phyloP scores from a whole-genome alignment of 1,140 invertebrate species.

The Drosophila nigrodunni region DNA sequence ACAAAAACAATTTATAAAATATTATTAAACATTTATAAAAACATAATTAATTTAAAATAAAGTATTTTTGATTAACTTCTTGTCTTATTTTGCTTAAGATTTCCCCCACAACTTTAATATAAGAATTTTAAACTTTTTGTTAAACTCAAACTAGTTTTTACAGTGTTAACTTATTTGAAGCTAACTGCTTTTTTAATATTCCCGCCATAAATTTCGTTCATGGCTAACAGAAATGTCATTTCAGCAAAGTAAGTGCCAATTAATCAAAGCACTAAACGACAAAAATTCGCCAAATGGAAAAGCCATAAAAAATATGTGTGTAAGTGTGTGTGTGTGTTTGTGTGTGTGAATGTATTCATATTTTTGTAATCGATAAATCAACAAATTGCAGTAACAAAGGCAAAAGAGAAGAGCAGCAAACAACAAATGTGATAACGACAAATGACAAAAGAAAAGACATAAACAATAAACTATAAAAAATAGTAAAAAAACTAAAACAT shows the following conservation, averaged over 20 bases:
- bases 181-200: background rate
- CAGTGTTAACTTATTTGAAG: background rate
- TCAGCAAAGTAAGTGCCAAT: slow-evolving; percentile 44
- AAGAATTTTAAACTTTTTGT: background rate
- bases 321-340: no score
- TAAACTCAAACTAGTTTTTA: background rate
- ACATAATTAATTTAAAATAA: no score
- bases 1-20: no score
- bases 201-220: slow-evolving; percentile 2
- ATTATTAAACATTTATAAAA: no score
- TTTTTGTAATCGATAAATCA: slow-evolving; percentile 55
- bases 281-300: slow-evolving; percentile 38
- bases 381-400: slow-evolving; percentile 28
- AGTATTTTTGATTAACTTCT: no score
- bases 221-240: slow-evolving; percentile 16
- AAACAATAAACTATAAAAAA: slow-evolving; percentile 4
- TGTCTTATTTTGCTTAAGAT: no score
- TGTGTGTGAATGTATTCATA: slow-evolving; percentile 1
- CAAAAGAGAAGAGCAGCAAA: slow-evolving; percentile 18
- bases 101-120: no score
- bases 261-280: slow-evolving; percentile 51
- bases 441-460: slow-evolving; percentile 10
- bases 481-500: slow-evolving; percentile 14
- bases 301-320: slow-evolving; percentile 29
- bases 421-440: slow-evolving; percentile 26